Evolutionary conservation across 2,113 vertebrate species (phyloP), one percentile per base, ranked within the genome.

Genomic region (Acanthochromis polyacanthus): DNA sequence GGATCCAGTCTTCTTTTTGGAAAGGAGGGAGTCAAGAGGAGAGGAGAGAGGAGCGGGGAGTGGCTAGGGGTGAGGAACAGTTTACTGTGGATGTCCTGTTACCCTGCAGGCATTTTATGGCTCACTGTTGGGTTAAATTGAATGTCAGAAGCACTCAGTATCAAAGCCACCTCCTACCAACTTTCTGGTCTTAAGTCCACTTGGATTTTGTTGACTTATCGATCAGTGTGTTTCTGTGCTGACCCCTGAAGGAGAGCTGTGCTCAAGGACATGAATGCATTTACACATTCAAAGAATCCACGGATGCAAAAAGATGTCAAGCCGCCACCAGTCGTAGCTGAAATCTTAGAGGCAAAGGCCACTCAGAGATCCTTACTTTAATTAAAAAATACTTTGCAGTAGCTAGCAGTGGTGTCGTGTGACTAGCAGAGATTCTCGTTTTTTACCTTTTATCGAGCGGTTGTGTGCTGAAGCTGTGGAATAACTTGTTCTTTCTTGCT

Each of bases 1-100:
- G 88, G 65, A 43, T 83, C 87, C 88, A 93, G 88, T 94, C 92
- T 94, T 93, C 88, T 80, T 84, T 78, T 75, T 63, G 85, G 78
- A 71, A 84, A 53, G 58, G 72, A 80, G 75, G 73, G 85, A 56
- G 59, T 45, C n/a, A 48, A 55, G 83, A 70, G 78, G 51, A 63
- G 84, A 52, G 66, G 43, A 55, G 65, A 36, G 70, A 12, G 52
- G 69, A 22, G 71, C 20, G 73, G 71, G 32, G 32, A 36, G 32
- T 36, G 57, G 22, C 19, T 2, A 60, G 69, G 64, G 74, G 25
- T 10, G 80, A 61, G 81, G 75, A 75, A 62, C 52, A 64, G 85
- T 81, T 86, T 63, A 88, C 85, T 88, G 65, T 86, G 69, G 81
- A 88, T 78, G 86, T 86, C 81, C 83, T 90, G 88, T 91, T 94